Evolutionary conservation across 2,797 vertebrate genomes (phyloP), one percentile per base, ranked within the genome.

Genomic region (Rhinogobio ventralis): DNA sequence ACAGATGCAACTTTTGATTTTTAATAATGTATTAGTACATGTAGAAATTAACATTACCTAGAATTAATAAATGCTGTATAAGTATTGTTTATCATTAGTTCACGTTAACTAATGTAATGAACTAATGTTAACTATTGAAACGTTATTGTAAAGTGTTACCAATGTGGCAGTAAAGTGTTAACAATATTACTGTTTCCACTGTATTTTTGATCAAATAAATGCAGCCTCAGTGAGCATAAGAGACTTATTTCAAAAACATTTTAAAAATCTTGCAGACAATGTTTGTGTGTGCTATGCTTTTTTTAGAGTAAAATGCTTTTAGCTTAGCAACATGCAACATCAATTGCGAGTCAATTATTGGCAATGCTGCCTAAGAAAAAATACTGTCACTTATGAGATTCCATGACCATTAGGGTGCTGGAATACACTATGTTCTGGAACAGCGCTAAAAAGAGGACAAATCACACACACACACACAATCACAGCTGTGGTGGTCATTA

Each of bases 401-500:
- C 8, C 71, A 51, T 73, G 71, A 30, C 17, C 39, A 1, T 11
- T 46, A 75, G 5, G 30, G 19, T 75, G 72, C 19, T n/a, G 25
- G 42, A 80, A 45, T 64, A 51, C 45, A 68, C 13, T 9, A 67
- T 23, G 13, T n/a, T 46, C 11, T 49, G 14, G 20, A 46, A 51
- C 6, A 67, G 9, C 19, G 36, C 57, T 62, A 77, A 62, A 79
- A 62, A 42, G 15, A 69, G 55, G 39, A 60, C 49, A 17, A 51
- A 14, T n/a, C 17, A 6, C 15, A 45, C 68, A 57, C 13, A 30
- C 28, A 83, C 28, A 80, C 33, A 64, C 30, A 64, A 33, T 25
- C 15, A 83, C 20, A 79, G 67, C n/a, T 42, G 23, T 64, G 71
- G 15, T 74, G 81, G 78, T 78, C 36, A 84, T 78, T 84, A 79